Evolutionary conservation across 2,797 vertebrate genomes (phyloP), one percentile per base, ranked within the genome.

Genomic region (Rhodeus uyekii): DNA sequence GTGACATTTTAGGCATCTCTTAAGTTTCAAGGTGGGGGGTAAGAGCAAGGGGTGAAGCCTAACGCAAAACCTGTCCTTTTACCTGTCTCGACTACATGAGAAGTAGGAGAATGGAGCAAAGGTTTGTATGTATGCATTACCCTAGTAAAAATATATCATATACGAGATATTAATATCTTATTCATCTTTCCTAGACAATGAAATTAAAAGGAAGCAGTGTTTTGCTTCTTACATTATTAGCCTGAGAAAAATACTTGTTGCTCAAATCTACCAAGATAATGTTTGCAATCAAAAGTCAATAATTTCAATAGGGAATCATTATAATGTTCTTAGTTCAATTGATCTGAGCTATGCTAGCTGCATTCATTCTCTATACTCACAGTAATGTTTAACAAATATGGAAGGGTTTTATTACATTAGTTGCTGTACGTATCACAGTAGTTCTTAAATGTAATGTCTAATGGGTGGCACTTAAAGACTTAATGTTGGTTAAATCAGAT

Each of bases 1-100:
- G 76, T 91, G 93, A 93, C 90, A 93, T 93, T 93, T 92, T 90
- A 87, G 81, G 87, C 84, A 80, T 90, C 90, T 91, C 87, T 92
- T 69, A 74, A 50, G 36, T 78, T 86, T 75, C 82, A 55, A 1
- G 34, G 60, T 79, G 85, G 80, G 82, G 68, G 73, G 53, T 72
- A 34, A 78, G 77, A 81, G 69, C 7, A 46, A 36, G 39, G 76
- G 32, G 38, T 19, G 7, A 65, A 60, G 63, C 55, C 84, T 84
- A 74, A 80, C 5, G 55, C 50, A 81, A 80, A 73, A 79, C 16
- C 3, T 2, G n/a, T 76, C 27, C 19, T 39, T 2, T 36, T 19
- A 80, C 72, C 76, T 78, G 74, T 48, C 29, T 71, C 18, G n/a
- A 22, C 38, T 53, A 29, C 8, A 42, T 84, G n/a, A 63, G 32